These are phyloP conservation scores for Melanotaenia maccullochi DNA, from an alignment of 2,797 vertebrate genomes.

Conservation along the genomic window DNA sequence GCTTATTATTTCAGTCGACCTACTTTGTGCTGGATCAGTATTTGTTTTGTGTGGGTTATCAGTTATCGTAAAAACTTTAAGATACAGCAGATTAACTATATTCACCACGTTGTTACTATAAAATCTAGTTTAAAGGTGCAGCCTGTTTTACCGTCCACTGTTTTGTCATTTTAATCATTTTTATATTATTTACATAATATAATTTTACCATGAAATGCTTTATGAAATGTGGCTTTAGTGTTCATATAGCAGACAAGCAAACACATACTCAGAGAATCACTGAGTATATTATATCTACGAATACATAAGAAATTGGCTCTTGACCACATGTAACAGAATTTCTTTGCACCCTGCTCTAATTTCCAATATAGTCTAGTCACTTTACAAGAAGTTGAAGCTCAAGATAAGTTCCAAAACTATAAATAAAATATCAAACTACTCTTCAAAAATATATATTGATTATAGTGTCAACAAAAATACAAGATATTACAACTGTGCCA, in stretches of 20 bases:
- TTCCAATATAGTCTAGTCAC: too few relatives aligned
- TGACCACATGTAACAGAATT: too few relatives aligned
- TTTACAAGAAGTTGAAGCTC: too few relatives aligned
- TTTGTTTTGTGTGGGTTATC: slow-evolving; percentile 17
- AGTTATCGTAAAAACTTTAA: slow-evolving; percentile 26
- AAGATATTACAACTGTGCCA: too few relatives aligned
- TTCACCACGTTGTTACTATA: slow-evolving; percentile 36
- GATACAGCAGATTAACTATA: slow-evolving; percentile 19
- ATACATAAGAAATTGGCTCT: slow-evolving; percentile 49
- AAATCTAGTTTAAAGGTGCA: slow-evolving; percentile 38
- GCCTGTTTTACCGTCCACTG: slow-evolving; percentile 16
- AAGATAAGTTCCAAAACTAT: too few relatives aligned
- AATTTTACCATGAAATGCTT: slow-evolving; percentile 41
- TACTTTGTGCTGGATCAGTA: slow-evolving; percentile 15
- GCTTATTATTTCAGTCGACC: slow-evolving; percentile 35
- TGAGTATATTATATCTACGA: slow-evolving; percentile 42
- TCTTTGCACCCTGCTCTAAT: too few relatives aligned
- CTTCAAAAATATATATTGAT: too few relatives aligned
- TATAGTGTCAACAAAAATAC: too few relatives aligned
- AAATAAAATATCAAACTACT: too few relatives aligned
- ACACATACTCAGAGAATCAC: slow-evolving; percentile 16
- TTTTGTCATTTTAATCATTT: slow-evolving; percentile 48
- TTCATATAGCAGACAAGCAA: slow-evolving; percentile 36
- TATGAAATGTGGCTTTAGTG: slow-evolving; percentile 28
- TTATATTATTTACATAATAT: slow-evolving; percentile 46